Conservation (phyloP, 2,113 vertebrate genomes). For the Heliornis fulica region DNA sequence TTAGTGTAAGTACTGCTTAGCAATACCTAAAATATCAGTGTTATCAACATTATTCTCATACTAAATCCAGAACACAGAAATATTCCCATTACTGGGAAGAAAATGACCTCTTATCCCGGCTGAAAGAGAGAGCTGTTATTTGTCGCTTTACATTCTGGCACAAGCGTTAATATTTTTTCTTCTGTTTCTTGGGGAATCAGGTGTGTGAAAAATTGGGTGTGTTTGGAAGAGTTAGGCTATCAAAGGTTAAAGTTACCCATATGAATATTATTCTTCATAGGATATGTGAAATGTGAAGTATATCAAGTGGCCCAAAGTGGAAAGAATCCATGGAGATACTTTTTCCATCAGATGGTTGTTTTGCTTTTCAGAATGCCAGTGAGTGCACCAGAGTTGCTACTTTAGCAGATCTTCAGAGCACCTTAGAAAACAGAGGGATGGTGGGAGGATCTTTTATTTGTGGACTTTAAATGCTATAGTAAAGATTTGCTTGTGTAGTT, state of each 20-base stretch:
- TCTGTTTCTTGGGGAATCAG: not conserved
- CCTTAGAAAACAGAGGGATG: not conserved
- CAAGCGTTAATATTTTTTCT: not conserved
- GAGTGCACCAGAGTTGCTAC: not conserved
- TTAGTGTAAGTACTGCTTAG: too few relatives aligned
- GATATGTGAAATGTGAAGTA: not conserved
- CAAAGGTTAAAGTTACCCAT: conserved; percentile 14
- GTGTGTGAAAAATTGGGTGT: not conserved
- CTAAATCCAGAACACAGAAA: too few relatives aligned
- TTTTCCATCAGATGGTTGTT: not conserved
- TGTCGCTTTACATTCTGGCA: conserved; percentile 6
- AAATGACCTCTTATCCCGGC: too few relatives aligned
- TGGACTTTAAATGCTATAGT: not conserved
- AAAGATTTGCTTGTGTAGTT: not conserved
- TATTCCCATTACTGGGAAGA: too few relatives aligned
- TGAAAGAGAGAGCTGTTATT: not conserved
- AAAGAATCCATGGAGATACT: not conserved
- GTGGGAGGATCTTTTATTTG: not conserved
- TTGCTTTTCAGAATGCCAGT: not conserved
- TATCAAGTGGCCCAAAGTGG: not conserved
- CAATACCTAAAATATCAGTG: too few relatives aligned
- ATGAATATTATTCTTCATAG: not conserved
- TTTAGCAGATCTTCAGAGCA: not conserved
- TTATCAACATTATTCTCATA: too few relatives aligned
- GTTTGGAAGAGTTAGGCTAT: conserved; percentile 16